phyloP scores from a whole-genome alignment of 2,888 invertebrate genomes.

The Cataglyphis altisquamis region DNA sequence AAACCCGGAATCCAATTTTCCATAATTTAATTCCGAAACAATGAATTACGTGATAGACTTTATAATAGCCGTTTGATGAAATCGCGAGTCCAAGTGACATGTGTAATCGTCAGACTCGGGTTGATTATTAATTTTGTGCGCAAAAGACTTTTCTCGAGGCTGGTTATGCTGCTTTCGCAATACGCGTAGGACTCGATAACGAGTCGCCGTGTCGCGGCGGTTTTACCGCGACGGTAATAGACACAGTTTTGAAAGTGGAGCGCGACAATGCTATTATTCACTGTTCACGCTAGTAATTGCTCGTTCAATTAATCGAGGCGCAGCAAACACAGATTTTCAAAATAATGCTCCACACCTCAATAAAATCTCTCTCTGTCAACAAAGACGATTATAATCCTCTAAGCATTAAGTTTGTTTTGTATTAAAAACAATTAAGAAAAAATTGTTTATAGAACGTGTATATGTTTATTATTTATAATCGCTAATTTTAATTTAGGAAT shows the following conservation, averaged over 20 bases:
- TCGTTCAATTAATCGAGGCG: constrained; percentile 38
- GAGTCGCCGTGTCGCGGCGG: constrained; percentile 18
- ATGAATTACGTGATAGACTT: constrained; percentile 7
- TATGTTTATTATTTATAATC: background rate
- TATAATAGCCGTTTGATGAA: background rate
- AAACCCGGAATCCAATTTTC: background rate
- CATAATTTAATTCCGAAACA: background rate
- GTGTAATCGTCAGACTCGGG: constrained; percentile 28
- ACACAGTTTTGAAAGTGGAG: constrained; percentile 55
- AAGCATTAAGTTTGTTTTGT: background rate
- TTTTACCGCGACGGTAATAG: constrained; percentile 13
- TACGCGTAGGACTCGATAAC: constrained; percentile 50
- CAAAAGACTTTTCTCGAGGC: constrained; percentile 31
- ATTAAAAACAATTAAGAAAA: background rate
- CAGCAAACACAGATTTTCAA: constrained; percentile 54
- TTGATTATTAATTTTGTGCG: constrained; percentile 16
- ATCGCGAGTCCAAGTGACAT: constrained; percentile 40
- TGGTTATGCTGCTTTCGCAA: constrained; percentile 39
- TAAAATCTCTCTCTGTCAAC: background rate
- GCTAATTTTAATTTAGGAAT: background rate
- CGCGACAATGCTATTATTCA: constrained; percentile 40
- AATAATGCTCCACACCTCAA: constrained; percentile 17
- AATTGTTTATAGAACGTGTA: background rate
- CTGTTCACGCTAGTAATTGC: constrained; percentile 18
- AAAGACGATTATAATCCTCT: constrained; percentile 16